Evolutionary conservation across 2,888 invertebrate species (phyloP), one percentile per base, ranked within the genome.

Genomic region (Gerris lacustris): DNA sequence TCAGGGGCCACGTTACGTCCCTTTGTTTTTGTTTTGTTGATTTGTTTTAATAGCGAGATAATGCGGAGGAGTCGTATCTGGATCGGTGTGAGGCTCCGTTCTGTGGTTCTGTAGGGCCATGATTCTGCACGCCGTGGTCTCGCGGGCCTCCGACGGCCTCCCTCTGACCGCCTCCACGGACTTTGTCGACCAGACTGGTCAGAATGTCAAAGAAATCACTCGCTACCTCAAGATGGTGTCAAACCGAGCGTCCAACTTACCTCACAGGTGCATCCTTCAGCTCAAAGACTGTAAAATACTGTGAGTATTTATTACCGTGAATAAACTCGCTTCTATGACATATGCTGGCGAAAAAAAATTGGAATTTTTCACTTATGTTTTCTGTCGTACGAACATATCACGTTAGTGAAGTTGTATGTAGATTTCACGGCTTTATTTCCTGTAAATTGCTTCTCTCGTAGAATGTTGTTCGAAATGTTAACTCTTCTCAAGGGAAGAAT

Each of bases 221-320:
- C 73, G 76, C 70, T 78, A 77, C 68, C 76, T 80, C 43, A 80
- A 80, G 75, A 70, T 79, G 63, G 72, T 81, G 6, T 77, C 79
- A 0, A 79, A 78, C 71, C 78, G 79, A 72, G 73, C 79, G n/a
- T 71, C 73, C 6, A 75, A 77, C 15, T 77, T 79, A 71, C 80
- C 80, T 31, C 81, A 82, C 67, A 76, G 81, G 73, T 81, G 81
- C 74, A 77, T 79, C 43, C 75, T 81, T 55, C 75, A 78, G 44
- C 73, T 79, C n/a, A 77, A 78, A 66, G 75, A 77, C 9, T 78
- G 79, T 70, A 76, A 77, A 31, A 77, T 82, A 69, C 79, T 81
- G 82, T 82, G 77, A 79, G 81, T 76, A 45, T 55, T 67, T 67
- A 43, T 70, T 72, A 31, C 31, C 31, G 31, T 45, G n/a, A 44